Conservation (phyloP, 2,888 invertebrate species). For the Rhagium mordax region DNA sequence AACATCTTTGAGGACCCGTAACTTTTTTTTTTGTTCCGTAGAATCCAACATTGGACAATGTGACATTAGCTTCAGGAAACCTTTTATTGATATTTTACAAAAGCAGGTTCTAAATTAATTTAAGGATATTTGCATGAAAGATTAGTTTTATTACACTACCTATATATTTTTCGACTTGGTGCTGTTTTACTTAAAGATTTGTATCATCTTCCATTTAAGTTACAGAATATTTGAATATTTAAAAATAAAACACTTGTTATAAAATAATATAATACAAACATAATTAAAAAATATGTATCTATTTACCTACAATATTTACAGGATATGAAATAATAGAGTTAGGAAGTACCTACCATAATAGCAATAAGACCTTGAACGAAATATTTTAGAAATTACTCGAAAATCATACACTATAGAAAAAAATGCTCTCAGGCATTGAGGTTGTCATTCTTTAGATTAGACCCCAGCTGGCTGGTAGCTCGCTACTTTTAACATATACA, state of each 20-base stretch:
- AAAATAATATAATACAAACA: constrained; percentile 21
- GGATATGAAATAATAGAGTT: constrained; percentile 6
- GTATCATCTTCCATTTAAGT: constrained; percentile 16
- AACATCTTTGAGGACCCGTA: too few species aligned
- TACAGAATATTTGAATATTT: constrained; percentile 13
- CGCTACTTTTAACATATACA: too few species aligned
- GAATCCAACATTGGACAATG: too few species aligned
- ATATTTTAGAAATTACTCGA: too few species aligned
- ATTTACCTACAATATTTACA: constrained; percentile 20
- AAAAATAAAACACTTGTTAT: constrained; percentile 14
- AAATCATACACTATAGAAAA: too few species aligned
- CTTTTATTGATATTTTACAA: too few species aligned
- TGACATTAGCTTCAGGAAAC: too few species aligned
- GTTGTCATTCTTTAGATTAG: too few species aligned
- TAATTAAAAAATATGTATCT: constrained; percentile 2
- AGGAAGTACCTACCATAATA: background rate
- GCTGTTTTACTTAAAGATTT: background rate
- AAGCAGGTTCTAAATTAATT: background rate
- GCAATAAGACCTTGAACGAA: background rate
- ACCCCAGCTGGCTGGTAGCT: too few species aligned
- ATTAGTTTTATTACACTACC: background rate
- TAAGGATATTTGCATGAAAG: background rate
- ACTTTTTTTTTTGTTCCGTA: too few species aligned
- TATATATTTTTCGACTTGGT: background rate
- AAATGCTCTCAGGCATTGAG: too few species aligned